Evolutionary conservation across 1,140 invertebrate species (phyloP).

Genomic region (Neodiprion lecontei): DNA sequence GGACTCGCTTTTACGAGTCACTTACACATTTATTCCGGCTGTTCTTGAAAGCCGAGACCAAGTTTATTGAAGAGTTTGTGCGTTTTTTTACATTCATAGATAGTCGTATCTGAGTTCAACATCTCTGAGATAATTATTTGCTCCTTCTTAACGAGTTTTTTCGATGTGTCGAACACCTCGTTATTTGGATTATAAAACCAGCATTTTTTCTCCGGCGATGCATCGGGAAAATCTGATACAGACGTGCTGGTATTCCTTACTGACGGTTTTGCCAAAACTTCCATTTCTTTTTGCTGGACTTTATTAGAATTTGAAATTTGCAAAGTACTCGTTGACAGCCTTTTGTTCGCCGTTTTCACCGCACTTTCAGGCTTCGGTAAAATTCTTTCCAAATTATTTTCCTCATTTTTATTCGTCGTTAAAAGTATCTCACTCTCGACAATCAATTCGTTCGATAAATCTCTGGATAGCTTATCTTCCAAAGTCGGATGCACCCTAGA

Average conservation of each 20-base stretch:
- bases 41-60: constrained; percentile 25
- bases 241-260: constrained; percentile 44
- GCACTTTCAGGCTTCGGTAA: no score
- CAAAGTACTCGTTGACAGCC: neutral
- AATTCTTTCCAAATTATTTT: no score
- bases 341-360: neutral
- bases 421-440: no score
- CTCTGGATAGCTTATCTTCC: neutral
- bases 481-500: neutral
- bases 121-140: constrained; percentile 33
- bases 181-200: neutral
- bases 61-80: constrained; percentile 33
- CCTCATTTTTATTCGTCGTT: no score
- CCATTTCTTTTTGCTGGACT: constrained; percentile 38
- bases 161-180: constrained; percentile 37
- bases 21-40: neutral
- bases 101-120: constrained; percentile 34
- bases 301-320: constrained; percentile 10
- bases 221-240: constrained; percentile 35
- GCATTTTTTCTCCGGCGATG: neutral
- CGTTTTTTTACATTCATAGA: constrained; percentile 30
- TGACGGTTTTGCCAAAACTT: constrained; percentile 43
- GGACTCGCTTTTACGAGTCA: neutral
- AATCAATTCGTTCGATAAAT: neutral
- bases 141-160: constrained; percentile 39